Evolutionary conservation across 2,888 invertebrate genomes (phyloP).

Genomic region (Amitus sp.): DNA sequence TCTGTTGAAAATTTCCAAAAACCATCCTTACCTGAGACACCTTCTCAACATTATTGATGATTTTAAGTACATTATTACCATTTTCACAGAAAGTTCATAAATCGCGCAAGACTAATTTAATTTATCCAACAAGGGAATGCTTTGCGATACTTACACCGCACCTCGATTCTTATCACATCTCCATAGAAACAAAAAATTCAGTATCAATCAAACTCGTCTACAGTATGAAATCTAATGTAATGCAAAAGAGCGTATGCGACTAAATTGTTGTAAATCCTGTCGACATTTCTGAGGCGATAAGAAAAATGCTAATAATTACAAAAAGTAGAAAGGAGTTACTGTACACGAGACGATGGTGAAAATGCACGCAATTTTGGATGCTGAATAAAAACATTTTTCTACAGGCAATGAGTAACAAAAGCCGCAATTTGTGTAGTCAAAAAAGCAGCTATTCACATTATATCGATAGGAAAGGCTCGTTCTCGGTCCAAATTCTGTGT

Average conservation of each 20-base stretch:
- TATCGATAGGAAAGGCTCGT: not conserved
- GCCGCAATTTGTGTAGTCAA: not conserved
- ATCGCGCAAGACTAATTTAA: constrained; percentile 4
- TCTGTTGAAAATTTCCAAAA: too few relatives aligned
- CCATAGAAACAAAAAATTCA: too few relatives aligned
- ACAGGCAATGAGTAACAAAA: not conserved
- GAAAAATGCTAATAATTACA: constrained; percentile 4
- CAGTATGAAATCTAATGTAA: too few relatives aligned
- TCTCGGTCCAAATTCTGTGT: not conserved
- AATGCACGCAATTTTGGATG: not conserved
- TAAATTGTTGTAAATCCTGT: too few relatives aligned
- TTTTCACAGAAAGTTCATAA: not conserved
- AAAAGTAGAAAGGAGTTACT: constrained; percentile 6
- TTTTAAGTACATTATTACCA: not conserved
- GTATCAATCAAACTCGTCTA: too few relatives aligned
- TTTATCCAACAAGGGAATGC: not conserved
- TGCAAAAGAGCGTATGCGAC: not conserved
- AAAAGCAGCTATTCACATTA: constrained; percentile 1
- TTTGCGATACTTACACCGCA: not conserved
- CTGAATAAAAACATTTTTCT: constrained; percentile 4
- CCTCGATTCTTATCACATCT: too few relatives aligned
- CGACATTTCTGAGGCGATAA: not conserved
- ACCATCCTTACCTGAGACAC: too few relatives aligned
- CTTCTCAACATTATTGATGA: not conserved
- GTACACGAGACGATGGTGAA: constrained; percentile 6